Conservation (phyloP, 1,140 invertebrate species). For the Drosophila saltans region DNA sequence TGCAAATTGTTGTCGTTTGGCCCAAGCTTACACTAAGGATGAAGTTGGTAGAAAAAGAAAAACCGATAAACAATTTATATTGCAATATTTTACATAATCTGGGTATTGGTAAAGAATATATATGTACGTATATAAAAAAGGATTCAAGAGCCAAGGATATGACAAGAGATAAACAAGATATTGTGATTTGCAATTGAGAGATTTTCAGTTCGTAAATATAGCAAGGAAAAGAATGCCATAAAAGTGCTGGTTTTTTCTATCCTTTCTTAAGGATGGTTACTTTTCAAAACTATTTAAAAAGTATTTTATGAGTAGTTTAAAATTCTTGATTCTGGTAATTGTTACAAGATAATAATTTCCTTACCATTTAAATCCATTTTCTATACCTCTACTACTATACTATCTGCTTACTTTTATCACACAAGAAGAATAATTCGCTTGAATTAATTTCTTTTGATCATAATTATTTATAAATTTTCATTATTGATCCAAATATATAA, state of each 20-base stretch:
- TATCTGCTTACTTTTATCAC: background rate
- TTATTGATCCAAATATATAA: background rate
- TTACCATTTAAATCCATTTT: no score
- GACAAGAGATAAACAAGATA: no score
- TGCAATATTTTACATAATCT: constrained; percentile 47
- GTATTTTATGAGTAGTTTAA: no score
- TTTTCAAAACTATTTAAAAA: no score
- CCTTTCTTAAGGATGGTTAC: no score
- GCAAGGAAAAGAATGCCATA: no score
- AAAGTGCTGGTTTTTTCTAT: no score
- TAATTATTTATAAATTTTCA: constrained; percentile 26
- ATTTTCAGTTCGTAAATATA: no score
- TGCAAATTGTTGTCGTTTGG: constrained; percentile 50
- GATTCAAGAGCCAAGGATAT: no score
- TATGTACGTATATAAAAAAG: background rate
- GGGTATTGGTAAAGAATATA: constrained; percentile 30
- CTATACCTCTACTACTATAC: background rate
- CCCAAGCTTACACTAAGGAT: constrained; percentile 8
- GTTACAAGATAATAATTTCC: no score
- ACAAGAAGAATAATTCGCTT: constrained; percentile 1
- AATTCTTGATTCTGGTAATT: no score
- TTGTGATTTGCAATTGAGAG: no score
- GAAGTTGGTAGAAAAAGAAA: constrained; percentile 25
- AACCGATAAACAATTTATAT: constrained; percentile 12
- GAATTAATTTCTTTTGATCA: constrained; percentile 34